These are phyloP conservation scores for Heterodera carotae DNA, from an alignment of 1,140 invertebrate genomes.

Conservation along the genomic window DNA sequence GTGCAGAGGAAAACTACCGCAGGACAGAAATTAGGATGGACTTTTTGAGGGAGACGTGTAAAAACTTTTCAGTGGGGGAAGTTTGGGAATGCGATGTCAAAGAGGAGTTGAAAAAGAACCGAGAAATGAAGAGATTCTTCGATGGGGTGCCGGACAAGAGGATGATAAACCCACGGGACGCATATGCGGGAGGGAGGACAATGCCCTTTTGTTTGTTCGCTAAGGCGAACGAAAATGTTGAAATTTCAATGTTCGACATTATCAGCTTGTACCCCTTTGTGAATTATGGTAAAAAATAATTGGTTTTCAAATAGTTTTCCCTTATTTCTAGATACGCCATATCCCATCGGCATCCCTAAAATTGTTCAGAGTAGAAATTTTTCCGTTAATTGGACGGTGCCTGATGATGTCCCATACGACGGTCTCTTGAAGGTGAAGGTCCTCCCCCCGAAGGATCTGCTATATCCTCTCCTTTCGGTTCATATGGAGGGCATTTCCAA, in stretches of 20 bases:
- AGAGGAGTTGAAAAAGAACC: background rate
- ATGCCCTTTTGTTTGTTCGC: background rate
- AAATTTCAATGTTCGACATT: background rate
- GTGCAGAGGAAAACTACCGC: background rate
- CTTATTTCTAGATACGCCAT: background rate
- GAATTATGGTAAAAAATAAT: background rate
- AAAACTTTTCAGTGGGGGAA: background rate
- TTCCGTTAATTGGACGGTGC: background rate
- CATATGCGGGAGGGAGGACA: slow-evolving; percentile 8
- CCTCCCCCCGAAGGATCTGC: background rate
- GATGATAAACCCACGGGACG: background rate
- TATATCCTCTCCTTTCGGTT: background rate
- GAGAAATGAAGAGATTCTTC: slow-evolving; percentile 19
- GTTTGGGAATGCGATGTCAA: slow-evolving; percentile 19
- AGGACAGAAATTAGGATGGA: background rate
- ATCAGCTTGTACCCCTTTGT: background rate
- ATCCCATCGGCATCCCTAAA: background rate
- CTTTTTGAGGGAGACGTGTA: background rate
- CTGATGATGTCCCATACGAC: background rate
- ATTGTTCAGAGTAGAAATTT: background rate
- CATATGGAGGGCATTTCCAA: background rate
- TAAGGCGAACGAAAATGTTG: background rate
- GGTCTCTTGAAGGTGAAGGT: background rate
- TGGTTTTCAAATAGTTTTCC: background rate
- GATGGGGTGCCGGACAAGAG: background rate